Evolutionary conservation across 2,113 vertebrate species (phyloP).

Genomic region (Cathartes aura): DNA sequence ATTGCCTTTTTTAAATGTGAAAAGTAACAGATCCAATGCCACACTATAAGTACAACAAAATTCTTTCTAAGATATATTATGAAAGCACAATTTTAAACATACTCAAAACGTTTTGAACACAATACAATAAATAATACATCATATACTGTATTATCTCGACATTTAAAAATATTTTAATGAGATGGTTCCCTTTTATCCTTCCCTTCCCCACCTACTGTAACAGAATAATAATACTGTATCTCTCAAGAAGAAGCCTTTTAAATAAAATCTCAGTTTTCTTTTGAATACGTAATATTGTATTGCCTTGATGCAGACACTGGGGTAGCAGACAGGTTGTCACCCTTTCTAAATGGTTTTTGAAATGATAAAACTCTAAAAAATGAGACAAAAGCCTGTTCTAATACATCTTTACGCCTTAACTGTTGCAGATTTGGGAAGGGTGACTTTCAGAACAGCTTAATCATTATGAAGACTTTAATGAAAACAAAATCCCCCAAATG

Average conservation of each 20-base stretch:
- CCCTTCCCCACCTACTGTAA: neutral
- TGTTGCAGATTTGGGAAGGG: neutral
- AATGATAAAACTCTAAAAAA: neutral
- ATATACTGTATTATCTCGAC: neutral
- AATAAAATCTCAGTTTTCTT: neutral
- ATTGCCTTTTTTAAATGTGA: conserved; percentile 74
- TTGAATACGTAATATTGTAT: neutral
- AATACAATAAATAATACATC: neutral
- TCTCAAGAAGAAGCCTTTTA: neutral
- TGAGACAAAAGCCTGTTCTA: neutral
- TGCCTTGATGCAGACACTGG: neutral
- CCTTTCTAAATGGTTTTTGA: neutral
- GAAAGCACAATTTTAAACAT: conserved; percentile 14
- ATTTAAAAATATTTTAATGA: neutral
- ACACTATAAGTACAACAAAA: conserved; percentile 60
- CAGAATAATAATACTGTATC: neutral
- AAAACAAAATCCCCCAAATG: neutral
- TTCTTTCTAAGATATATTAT: conserved; percentile 24
- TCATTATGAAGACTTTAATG: neutral
- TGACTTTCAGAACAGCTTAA: neutral
- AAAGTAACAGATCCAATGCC: conserved; percentile 61
- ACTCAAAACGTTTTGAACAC: neutral
- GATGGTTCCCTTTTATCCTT: neutral
- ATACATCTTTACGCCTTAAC: neutral
- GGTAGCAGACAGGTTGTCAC: neutral